phyloP scores from a whole-genome alignment of 2,113 vertebrate genomes.

The Tinamus guttatus region DNA sequence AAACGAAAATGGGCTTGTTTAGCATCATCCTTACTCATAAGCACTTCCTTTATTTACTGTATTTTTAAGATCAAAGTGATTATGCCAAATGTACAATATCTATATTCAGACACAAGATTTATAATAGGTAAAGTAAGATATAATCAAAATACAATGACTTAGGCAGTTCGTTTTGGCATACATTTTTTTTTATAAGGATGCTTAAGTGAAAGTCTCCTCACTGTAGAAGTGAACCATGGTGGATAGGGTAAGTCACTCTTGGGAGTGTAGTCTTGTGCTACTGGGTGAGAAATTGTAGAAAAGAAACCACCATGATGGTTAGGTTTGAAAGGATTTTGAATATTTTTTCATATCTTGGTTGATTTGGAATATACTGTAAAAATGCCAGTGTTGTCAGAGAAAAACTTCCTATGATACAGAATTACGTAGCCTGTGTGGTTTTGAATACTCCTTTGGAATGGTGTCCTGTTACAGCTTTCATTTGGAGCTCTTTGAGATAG shows the following conservation, averaged over 20 bases:
- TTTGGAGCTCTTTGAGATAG: not conserved
- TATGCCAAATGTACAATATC: not conserved
- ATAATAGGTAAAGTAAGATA: not conserved
- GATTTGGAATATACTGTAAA: not conserved
- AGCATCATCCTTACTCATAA: conserved; percentile 32
- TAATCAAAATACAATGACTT: conserved; percentile 35
- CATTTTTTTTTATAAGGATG: not conserved
- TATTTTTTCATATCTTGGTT: not conserved
- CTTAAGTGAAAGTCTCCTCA: not conserved
- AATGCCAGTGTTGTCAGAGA: not conserved
- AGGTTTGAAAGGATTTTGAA: not conserved
- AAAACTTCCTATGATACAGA: not conserved
- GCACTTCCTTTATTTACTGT: not conserved
- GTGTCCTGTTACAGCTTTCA: not conserved
- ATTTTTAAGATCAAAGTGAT: conserved; percentile 53
- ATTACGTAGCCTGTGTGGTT: not conserved
- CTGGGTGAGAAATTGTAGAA: not conserved
- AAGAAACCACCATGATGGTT: not conserved
- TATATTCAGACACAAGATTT: not conserved
- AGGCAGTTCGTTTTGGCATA: not conserved
- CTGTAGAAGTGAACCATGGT: rapidly evolving
- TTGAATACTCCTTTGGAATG: not conserved
- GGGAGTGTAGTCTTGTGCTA: not conserved
- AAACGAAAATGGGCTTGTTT: conserved; percentile 5
- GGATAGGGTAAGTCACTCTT: not conserved